A percentile compares a stretch with the other conserved stretches of the same genome.
These are phyloP conservation scores for Clarias gariepinus DNA, from an alignment of 2,113 vertebrate genomes.

Conservation along the genomic window DNA sequence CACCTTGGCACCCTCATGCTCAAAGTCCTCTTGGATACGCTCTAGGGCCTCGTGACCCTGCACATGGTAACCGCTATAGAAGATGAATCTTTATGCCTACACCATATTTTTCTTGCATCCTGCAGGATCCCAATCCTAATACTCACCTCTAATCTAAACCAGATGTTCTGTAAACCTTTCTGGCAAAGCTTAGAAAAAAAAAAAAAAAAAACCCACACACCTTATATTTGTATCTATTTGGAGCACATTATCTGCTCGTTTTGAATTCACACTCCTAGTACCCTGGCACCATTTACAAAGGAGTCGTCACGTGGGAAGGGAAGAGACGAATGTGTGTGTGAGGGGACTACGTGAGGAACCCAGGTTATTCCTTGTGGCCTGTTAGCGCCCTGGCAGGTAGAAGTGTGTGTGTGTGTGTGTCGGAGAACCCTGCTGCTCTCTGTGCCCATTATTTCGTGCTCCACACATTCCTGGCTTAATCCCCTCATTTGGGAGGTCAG, in stretches of 20 bases:
- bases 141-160: not conserved
- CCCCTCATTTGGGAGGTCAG: constrained; percentile 75
- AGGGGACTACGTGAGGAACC: not conserved
- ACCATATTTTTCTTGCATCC: not conserved
- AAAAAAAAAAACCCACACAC: too few relatives aligned
- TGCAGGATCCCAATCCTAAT: not conserved
- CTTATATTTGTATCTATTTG: not conserved
- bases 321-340: constrained; percentile 29
- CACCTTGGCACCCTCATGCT: too few relatives aligned
- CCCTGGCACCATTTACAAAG: not conserved
- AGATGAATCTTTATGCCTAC: not conserved
- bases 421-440: constrained; percentile 47
- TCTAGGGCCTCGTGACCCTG: too few relatives aligned
- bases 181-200: not conserved
- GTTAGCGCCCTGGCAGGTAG: constrained; percentile 61
- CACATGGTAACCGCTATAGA: too few relatives aligned
- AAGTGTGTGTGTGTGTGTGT: constrained; percentile 38
- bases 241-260: not conserved
- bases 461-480: constrained; percentile 70
- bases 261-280: not conserved
- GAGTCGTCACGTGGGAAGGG: constrained; percentile 25
- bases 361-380: not conserved
- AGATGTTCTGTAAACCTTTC: not conserved
- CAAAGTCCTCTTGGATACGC: too few relatives aligned
- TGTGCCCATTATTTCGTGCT: constrained; percentile 66